Base-by-base conservation (phyloP, 2,888 invertebrate species). In the Rhodophaea formosa region DNA sequence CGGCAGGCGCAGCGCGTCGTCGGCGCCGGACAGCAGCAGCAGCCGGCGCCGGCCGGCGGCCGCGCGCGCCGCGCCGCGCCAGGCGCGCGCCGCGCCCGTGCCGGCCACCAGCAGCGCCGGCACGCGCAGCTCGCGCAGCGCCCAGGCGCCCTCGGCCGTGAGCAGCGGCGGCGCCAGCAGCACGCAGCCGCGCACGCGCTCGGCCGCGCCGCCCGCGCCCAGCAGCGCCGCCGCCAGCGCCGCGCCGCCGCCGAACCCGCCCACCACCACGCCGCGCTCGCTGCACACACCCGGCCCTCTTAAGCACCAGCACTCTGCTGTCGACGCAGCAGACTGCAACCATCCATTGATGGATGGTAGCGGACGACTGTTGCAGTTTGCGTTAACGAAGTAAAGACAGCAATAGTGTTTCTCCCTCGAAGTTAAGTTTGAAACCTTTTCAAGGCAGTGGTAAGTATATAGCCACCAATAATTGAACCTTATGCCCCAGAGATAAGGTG, bases 21-120 rank as follows among this genome's bases (percentile, higher is more conserved):
- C 95, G 0, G 94, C 95, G 47, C 94, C 94, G 47, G 94, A 94
- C 56, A 95, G 93, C 45, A 95, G 92, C 49, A 95, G 88, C 61
- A 94, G 80, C 62, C 93, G 92, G 1, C 63, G 80, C 62, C 93
- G 92, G 2, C 63, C 61, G 59, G 93, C 93, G 70, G 93, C 93
- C 64, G 93, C 92, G 71, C 94, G 94, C 65, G 93, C 58, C 58
- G 60, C 74, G 59, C 93, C 92, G 71, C 94, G 93, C 93, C 58
- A 35, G 52, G 57, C 49, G 16, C 12, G 32, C 45, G 61, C 62
- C 62, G 68, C 68, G 62, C 65, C 68, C 42, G 56, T 53, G 49
- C 80, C 77, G 59, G 67, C 69, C 65, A 77, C 74, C 65, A 74
- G 60, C 72, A 81, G 72, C 71, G 71, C 59, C 49, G 77, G 75